Conservation (phyloP, 2,797 vertebrate genomes). For the Balearica regulorum region DNA sequence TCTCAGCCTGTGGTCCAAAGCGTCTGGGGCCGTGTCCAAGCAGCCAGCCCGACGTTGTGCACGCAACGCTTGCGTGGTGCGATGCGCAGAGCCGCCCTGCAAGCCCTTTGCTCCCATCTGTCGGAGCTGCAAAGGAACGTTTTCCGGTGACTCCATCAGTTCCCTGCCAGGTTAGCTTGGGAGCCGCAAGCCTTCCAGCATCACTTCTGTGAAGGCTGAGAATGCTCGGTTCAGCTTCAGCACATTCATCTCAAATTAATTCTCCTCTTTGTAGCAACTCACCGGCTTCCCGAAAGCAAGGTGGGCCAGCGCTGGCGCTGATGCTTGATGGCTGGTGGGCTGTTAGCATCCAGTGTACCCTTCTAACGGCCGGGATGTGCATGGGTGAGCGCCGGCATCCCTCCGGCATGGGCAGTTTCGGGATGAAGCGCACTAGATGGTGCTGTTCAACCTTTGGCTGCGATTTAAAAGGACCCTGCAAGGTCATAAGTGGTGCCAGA, state of each 20-base stretch:
- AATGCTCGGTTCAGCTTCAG: background rate
- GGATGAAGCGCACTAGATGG: slow-evolving; percentile 37
- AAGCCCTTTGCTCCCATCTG: background rate
- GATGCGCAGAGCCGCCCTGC: background rate
- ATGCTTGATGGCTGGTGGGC: background rate
- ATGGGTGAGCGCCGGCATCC: background rate
- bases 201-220: background rate
- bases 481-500: background rate
- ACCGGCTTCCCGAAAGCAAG: background rate
- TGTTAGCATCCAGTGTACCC: background rate
- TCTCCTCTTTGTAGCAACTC: background rate
- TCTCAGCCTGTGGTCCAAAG: background rate
- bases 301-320: rapidly evolving
- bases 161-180: background rate
- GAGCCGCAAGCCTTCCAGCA: background rate
- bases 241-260: background rate
- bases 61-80: rapidly evolving
- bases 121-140: background rate
- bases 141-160: background rate
- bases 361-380: background rate
- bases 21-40: background rate
- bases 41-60: background rate
- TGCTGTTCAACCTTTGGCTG: slow-evolving; percentile 58
- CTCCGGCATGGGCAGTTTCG: rapidly evolving
- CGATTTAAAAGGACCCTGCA: background rate